Base-by-base conservation (phyloP, 2,113 vertebrate genomes). In the Buteo buteo region DNA sequence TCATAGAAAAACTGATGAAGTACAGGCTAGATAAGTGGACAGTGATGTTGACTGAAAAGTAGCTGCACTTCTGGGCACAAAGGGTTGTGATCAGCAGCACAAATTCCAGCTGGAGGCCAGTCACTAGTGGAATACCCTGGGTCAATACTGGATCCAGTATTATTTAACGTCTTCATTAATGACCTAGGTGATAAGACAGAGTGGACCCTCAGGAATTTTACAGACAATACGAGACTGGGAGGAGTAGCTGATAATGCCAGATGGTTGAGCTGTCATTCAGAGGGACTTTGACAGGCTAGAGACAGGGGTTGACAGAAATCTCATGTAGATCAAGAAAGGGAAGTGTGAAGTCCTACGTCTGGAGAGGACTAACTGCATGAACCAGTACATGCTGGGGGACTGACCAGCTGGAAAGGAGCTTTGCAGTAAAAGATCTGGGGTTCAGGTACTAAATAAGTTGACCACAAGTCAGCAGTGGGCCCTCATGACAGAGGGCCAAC, bases 341-440 rank as follows among this genome's bases (percentile, higher is more conserved):
- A 59, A 66, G 32, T 28, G 11, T n/a, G 24, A 82, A 82, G 26
- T 77, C 11, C 17, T 91, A 4, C 3, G 2, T 54, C 34, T 55
- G 25, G 4, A 31, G 5, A 47, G 28, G 32, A 70, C 66, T 50
- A 84, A 55, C 2, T 3, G 11, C 45, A 29, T 34, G 18, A 28
- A 77, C 2, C 21, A 67, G 11, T 34, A 52, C 0, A 0, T 21
- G 5, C 16, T 31, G 36, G 6, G 16, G 34, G 9, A 61, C 26
- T 16, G 40, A 22, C 6, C 7, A 32, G 16, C 16, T 74, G 13
- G 57, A 58, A 84, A 40, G 12, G 36, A 66, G 12, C 29, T 91
- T 72, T 69, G 34, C 38, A 69, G 31, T n/a, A 58, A 59, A 10
- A 91, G 18, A 50, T 45, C 32, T 18, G 7, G 20, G 16, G n/a